Conservation (phyloP, 1,140 invertebrate species). For the Drosophila bocqueti region DNA sequence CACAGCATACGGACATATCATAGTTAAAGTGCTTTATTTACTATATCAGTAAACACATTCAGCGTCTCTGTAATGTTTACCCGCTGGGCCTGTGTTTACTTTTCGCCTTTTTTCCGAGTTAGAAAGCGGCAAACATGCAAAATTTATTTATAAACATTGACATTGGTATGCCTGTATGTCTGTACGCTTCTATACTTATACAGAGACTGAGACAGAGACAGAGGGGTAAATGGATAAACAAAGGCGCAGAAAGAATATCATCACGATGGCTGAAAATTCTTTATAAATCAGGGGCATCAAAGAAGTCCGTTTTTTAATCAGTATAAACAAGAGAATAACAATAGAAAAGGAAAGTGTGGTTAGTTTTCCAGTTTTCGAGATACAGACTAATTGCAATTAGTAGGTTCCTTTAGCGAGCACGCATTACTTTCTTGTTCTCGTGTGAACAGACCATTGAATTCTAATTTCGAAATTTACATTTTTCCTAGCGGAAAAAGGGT, state of each 20-base stretch:
- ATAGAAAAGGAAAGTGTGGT: constrained; percentile 41
- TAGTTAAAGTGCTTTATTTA: constrained; percentile 49
- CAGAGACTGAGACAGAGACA: neutral
- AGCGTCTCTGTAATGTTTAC: constrained; percentile 39
- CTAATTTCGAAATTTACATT: constrained; percentile 7
- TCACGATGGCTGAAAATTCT: constrained; percentile 33
- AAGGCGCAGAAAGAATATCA: constrained; percentile 32
- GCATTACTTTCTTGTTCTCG: constrained; percentile 10
- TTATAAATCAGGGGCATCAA: constrained; percentile 57
- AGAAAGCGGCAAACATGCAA: constrained; percentile 51
- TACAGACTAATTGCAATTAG: constrained; percentile 31
- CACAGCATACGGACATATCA: constrained; percentile 16
- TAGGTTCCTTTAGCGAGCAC: constrained; percentile 6
- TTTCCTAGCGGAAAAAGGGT: constrained; percentile 11
- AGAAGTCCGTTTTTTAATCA: constrained; percentile 32
- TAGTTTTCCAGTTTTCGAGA: neutral
- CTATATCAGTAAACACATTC: constrained; percentile 56
- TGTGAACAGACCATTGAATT: constrained; percentile 14
- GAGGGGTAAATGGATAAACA: constrained; percentile 30
- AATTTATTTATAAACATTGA: constrained; percentile 65
- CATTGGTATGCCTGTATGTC: constrained; percentile 40
- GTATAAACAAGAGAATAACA: constrained; percentile 25
- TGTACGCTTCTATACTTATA: neutral
- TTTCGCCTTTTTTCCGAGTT: constrained; percentile 48
- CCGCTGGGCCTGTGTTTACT: constrained; percentile 38